Conservation (phyloP, 2,797 vertebrate species). For the Poeciliopsis gracilis region DNA sequence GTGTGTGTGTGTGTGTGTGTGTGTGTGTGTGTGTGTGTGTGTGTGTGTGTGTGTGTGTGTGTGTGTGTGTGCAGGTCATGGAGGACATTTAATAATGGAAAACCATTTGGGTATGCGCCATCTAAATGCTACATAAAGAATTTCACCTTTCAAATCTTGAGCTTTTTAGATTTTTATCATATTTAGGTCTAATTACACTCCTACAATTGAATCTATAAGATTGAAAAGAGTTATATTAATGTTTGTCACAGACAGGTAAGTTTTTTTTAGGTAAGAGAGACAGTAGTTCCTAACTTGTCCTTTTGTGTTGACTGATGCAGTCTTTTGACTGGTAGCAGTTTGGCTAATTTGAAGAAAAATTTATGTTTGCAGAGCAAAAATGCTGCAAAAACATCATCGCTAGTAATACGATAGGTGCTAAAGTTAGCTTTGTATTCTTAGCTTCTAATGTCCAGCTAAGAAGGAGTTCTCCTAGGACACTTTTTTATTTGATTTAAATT, state of each 20-base stretch:
- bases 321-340: neutral
- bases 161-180: neutral
- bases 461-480: neutral
- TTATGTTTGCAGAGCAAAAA: too few species aligned
- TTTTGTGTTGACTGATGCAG: neutral
- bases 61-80: slow-evolving; percentile 5
- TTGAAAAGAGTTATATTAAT: neutral
- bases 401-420: neutral
- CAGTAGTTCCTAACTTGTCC: neutral
- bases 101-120: slow-evolving; percentile 4
- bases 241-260: neutral
- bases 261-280: neutral
- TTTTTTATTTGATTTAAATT: neutral
- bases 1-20: slow-evolving; percentile 1
- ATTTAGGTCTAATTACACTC: neutral
- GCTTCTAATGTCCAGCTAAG: neutral
- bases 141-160: too few species aligned
- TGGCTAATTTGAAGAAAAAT: neutral
- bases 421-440: neutral
- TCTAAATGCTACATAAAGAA: neutral
- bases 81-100: slow-evolving; percentile 3
- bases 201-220: neutral
- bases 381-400: neutral
- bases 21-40: slow-evolving; percentile 3
- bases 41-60: neutral